Conservation (phyloP, 2,888 invertebrate genomes). For the Phoenoteleia sp. region DNA sequence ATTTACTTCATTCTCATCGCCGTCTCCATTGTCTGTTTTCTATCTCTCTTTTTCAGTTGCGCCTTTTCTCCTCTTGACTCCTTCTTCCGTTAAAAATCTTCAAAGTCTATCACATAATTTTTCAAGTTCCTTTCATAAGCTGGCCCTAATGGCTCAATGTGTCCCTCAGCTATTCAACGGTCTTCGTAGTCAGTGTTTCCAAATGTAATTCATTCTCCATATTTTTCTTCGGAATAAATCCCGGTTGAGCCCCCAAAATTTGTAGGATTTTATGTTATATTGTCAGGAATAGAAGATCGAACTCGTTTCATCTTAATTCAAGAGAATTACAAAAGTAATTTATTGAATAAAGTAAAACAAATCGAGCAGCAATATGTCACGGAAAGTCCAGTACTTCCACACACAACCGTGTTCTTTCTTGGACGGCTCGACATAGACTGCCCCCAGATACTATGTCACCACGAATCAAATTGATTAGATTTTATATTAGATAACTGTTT, state of each 20-base stretch:
- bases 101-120: neutral
- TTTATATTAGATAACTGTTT: no score
- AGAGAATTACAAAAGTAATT: no score
- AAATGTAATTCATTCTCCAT: neutral
- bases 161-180: neutral
- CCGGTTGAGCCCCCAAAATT: constrained; percentile 1
- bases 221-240: neutral
- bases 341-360: no score
- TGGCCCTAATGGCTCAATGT: neutral
- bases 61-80: neutral
- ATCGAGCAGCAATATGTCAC: no score
- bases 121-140: neutral
- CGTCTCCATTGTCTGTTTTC: neutral
- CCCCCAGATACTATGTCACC: no score
- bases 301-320: no score
- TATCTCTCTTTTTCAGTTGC: neutral
- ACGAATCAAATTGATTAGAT: no score
- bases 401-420: no score
- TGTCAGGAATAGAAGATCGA: no score
- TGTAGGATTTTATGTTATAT: no score
- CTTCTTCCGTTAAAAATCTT: neutral
- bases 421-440: no score
- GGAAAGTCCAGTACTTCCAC: no score
- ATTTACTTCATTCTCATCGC: neutral
- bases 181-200: neutral